phyloP scores from a whole-genome alignment of 1,140 invertebrate species.

The Anadara kagoshimensis region DNA sequence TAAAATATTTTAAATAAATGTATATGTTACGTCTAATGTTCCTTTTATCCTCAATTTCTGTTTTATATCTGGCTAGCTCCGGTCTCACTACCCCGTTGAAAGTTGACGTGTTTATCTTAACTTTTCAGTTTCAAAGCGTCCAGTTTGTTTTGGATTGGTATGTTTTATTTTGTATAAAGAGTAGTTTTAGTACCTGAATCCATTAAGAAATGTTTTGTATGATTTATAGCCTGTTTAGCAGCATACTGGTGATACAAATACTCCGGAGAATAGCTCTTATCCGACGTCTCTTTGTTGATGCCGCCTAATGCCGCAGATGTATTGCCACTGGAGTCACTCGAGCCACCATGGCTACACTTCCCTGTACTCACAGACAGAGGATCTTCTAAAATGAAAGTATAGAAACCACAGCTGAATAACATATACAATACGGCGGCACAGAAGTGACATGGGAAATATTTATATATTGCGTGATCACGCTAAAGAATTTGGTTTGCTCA shows the following conservation, averaged over 20 bases:
- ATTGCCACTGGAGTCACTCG: conserved; percentile 12
- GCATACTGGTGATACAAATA: conserved; percentile 25
- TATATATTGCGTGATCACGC: not conserved
- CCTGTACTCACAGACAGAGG: conserved; percentile 16
- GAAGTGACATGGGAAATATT: too few species aligned
- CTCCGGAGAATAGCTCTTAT: conserved; percentile 18
- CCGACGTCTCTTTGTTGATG: conserved; percentile 45
- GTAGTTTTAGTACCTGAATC: conserved; percentile 15
- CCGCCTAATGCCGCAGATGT: conserved; percentile 35
- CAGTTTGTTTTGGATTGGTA: not conserved
- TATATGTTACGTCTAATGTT: not conserved
- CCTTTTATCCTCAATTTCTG: not conserved
- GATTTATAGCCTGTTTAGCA: conserved; percentile 31
- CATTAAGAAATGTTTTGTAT: conserved; percentile 37
- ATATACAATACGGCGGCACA: not conserved
- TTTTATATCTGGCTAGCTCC: not conserved
- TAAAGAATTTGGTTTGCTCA: not conserved
- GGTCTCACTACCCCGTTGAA: not conserved
- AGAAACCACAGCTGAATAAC: not conserved
- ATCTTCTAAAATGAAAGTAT: conserved; percentile 12
- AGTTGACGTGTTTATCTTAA: not conserved
- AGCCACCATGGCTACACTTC: conserved; percentile 51
- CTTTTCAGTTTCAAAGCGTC: not conserved
- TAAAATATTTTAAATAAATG: too few species aligned
- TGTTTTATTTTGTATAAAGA: not conserved